phyloP scores from a whole-genome alignment of 2,113 vertebrate genomes.

The Gambusia affinis region DNA sequence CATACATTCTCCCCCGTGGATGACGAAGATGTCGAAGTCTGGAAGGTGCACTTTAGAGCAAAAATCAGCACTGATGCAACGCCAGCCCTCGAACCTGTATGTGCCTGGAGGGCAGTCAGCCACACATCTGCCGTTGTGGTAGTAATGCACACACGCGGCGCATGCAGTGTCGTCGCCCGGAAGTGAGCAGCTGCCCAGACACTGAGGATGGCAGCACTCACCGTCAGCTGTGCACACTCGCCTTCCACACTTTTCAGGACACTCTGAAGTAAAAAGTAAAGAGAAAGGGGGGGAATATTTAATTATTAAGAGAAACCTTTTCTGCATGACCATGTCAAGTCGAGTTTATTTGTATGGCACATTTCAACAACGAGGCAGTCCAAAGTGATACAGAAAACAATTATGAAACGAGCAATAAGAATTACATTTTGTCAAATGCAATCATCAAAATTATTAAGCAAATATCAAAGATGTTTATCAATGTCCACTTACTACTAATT shows the following conservation, averaged over 20 bases:
- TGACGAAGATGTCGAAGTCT: slow-evolving; percentile 86
- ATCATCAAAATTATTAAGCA: no score
- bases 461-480: no score
- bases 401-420: no score
- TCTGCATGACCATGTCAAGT: no score
- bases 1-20: slow-evolving; percentile 93
- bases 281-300: not conserved
- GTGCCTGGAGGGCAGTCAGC: slow-evolving; percentile 88
- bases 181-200: slow-evolving; percentile 90
- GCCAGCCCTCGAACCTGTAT: slow-evolving; percentile 96
- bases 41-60: slow-evolving; percentile 85
- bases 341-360: no score
- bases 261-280: slow-evolving; percentile 79
- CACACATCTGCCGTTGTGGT: slow-evolving; percentile 87
- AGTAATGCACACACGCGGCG: slow-evolving; percentile 91
- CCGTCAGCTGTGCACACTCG: slow-evolving; percentile 85
- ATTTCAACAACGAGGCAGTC: no score
- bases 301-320: not conserved
- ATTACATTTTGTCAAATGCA: no score
- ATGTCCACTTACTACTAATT: no score
- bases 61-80: slow-evolving; percentile 89
- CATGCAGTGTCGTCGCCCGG: slow-evolving; percentile 86
- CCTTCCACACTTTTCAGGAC: slow-evolving; percentile 86
- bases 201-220: slow-evolving; percentile 94
- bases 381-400: no score